Conservation (phyloP, 2,888 invertebrate genomes). For the Euclidia mi region DNA sequence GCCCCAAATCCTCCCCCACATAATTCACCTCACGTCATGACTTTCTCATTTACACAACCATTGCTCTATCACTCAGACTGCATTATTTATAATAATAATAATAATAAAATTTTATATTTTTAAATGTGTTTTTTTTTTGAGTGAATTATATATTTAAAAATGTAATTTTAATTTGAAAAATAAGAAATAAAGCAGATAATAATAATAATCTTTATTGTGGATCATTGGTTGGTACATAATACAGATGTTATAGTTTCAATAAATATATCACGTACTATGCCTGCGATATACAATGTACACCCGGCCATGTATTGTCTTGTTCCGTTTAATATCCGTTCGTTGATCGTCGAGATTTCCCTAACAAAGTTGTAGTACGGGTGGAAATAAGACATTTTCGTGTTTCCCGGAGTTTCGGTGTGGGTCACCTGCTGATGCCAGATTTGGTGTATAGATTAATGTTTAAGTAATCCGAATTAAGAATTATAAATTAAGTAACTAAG, state of each 20-base stretch:
- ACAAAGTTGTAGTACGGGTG: conserved; percentile 58
- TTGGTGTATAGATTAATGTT: background rate
- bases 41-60: conserved; percentile 33
- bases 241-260: no score
- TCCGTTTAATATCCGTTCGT: conserved; percentile 64
- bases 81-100: no score
- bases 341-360: conserved; percentile 63
- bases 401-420: conserved; percentile 15
- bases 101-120: no score
- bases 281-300: conserved; percentile 39
- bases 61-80: conserved; percentile 29
- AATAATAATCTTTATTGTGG: no score
- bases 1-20: conserved; percentile 8
- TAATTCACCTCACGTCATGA: conserved; percentile 6
- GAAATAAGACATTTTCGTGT: conserved; percentile 60
- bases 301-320: conserved; percentile 29
- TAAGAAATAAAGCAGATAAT: no score
- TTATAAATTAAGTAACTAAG: no score
- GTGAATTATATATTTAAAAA: no score
- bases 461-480: background rate
- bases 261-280: conserved; percentile 47
- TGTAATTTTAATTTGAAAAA: no score
- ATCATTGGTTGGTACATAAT: no score
- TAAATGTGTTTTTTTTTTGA: no score
- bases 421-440: conserved; percentile 3